Evolutionary conservation across 2,113 vertebrate genomes (phyloP).

Genomic region (Taurulus bubalis): DNA sequence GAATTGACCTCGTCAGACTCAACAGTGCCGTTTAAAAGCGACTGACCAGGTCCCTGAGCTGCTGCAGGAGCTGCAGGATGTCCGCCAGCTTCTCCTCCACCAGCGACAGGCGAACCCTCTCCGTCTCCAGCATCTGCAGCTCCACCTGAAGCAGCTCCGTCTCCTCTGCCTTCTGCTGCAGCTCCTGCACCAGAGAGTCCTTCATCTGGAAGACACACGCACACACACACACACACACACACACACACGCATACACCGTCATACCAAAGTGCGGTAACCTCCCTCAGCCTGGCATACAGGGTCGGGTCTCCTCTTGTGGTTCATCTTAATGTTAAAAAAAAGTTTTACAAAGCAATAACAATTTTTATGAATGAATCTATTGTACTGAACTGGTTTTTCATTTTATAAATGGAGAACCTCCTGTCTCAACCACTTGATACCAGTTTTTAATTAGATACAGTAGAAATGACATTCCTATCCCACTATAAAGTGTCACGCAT

Average conservation of each 20-base stretch:
- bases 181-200: slow-evolving; percentile 84
- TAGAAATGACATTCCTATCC: too few relatives aligned
- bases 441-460: neutral
- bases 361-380: neutral
- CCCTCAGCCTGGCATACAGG: neutral
- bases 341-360: too few relatives aligned
- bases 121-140: slow-evolving; percentile 94
- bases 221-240: slow-evolving; percentile 11
- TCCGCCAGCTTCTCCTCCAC: slow-evolving; percentile 94
- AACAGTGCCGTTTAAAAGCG: neutral
- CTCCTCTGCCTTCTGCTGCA: slow-evolving; percentile 88
- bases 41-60: slow-evolving; percentile 90
- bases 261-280: neutral
- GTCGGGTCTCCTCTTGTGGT: neutral
- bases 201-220: slow-evolving; percentile 80
- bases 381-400: neutral
- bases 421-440: neutral
- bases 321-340: neutral
- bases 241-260: slow-evolving; percentile 1
- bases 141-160: slow-evolving; percentile 88
- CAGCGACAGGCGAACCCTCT: slow-evolving; percentile 90
- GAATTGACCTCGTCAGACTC: neutral
- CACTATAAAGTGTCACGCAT: too few relatives aligned
- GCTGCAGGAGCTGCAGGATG: slow-evolving; percentile 90
- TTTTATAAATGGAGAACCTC: neutral